Evolutionary conservation across 2,888 invertebrate genomes (phyloP).

Genomic region (Stenurella melanura): DNA sequence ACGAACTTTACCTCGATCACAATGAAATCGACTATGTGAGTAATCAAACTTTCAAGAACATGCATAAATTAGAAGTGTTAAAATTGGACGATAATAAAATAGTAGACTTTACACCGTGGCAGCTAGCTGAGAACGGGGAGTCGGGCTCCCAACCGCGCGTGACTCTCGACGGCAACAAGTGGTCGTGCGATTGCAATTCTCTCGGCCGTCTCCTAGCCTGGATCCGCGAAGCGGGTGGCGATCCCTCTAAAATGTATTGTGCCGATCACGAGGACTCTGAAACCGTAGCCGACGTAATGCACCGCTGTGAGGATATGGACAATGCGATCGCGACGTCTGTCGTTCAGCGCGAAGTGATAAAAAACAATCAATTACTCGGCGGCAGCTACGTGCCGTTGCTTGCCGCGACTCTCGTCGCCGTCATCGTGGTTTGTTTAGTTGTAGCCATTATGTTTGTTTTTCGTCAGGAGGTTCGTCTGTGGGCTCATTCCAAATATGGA

Average conservation of each 20-base stretch:
- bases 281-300: constrained; percentile 75
- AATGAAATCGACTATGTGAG: constrained; percentile 84
- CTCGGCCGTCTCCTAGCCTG: constrained; percentile 82
- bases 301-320: constrained; percentile 80
- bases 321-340: constrained; percentile 80
- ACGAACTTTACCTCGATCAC: constrained; percentile 85
- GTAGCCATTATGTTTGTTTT: constrained; percentile 84
- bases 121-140: constrained; percentile 76
- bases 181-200: constrained; percentile 89
- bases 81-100: constrained; percentile 87
- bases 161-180: constrained; percentile 85
- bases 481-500: constrained; percentile 87
- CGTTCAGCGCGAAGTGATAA: constrained; percentile 75
- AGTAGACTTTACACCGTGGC: constrained; percentile 82
- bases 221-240: constrained; percentile 81
- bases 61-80: constrained; percentile 83
- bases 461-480: constrained; percentile 85
- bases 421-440: constrained; percentile 81
- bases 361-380: constrained; percentile 79
- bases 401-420: constrained; percentile 82
- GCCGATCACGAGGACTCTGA: constrained; percentile 74
- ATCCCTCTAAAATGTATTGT: constrained; percentile 83
- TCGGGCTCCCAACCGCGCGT: constrained; percentile 79
- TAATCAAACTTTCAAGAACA: constrained; percentile 85
- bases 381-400: constrained; percentile 85